These are phyloP conservation scores for Tenodera sinensis DNA, from an alignment of 2,888 invertebrate species.

Conservation along the genomic window DNA sequence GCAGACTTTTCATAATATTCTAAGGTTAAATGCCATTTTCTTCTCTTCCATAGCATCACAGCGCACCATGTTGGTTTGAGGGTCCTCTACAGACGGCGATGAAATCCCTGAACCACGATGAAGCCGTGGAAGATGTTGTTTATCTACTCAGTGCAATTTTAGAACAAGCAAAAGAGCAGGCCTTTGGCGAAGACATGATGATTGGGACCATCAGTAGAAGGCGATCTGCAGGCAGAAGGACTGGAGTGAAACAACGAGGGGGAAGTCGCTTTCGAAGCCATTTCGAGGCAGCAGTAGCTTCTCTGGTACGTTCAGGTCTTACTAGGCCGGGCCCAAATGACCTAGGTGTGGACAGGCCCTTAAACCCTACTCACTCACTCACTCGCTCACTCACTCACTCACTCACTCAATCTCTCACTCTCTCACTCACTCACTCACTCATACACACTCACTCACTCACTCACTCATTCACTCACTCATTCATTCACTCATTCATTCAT, in stretches of 20 bases:
- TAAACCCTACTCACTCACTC: no score
- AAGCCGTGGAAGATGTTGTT: slow-evolving; percentile 53
- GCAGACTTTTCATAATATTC: no score
- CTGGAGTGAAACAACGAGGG: slow-evolving; percentile 14
- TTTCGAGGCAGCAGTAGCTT: not conserved
- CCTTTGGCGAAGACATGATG: slow-evolving; percentile 30
- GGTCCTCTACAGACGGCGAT: not conserved
- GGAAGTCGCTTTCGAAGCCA: slow-evolving; percentile 23
- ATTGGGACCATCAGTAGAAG: not conserved
- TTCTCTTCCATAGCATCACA: not conserved
- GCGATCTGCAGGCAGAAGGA: not conserved
- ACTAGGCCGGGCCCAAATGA: no score
- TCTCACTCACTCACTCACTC: no score
- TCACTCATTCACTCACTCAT: no score
- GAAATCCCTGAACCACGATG: slow-evolving; percentile 13
- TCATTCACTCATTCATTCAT: no score
- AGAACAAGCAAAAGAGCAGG: slow-evolving; percentile 60
- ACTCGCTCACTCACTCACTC: no score
- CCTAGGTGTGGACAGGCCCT: no score
- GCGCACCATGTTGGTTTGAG: slow-evolving; percentile 10
- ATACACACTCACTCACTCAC: no score
- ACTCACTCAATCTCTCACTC: no score
- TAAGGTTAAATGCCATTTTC: not conserved
- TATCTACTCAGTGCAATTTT: slow-evolving; percentile 59
- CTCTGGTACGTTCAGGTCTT: not conserved